These are phyloP conservation scores for Mohoua ochrocephala DNA, from an alignment of 2,113 vertebrate genomes.

Conservation along the genomic window DNA sequence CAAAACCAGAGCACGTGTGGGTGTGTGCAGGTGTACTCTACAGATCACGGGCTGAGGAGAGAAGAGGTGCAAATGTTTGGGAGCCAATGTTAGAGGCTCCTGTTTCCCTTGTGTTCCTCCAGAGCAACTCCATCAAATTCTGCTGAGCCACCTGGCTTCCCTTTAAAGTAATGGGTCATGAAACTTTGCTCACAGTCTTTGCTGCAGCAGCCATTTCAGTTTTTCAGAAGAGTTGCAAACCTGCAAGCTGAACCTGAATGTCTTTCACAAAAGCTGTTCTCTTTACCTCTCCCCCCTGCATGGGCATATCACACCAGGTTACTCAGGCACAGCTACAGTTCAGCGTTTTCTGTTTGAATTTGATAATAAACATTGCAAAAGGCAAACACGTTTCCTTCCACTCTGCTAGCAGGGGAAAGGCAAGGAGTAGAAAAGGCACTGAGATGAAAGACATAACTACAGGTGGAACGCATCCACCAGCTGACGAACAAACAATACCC, in stretches of 20 bases:
- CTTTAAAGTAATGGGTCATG: neutral
- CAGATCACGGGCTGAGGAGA: neutral
- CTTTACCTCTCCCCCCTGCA: neutral
- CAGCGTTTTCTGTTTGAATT: neutral
- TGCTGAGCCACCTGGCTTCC: neutral
- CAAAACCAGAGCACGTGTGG: neutral
- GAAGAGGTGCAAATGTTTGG: neutral
- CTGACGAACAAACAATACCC: neutral
- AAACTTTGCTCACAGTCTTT: neutral
- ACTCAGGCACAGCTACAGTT: neutral
- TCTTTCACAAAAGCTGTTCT: neutral
- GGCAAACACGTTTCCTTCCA: neutral
- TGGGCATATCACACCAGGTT: neutral
- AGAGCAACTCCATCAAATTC: neutral
- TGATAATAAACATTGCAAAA: neutral
- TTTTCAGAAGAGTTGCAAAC: neutral
- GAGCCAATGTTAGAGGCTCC: neutral
- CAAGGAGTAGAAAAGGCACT: neutral
- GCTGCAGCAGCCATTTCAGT: neutral
- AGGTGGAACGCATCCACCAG: neutral
- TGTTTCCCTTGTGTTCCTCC: neutral
- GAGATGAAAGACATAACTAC: neutral
- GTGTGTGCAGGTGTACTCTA: neutral
- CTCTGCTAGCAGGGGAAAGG: neutral
- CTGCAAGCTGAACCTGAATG: neutral